A percentile compares a stretch with the other conserved stretches of the same genome.
Conservation (phyloP, 2,797 vertebrate genomes). For the Lycodopsis pacificus region DNA sequence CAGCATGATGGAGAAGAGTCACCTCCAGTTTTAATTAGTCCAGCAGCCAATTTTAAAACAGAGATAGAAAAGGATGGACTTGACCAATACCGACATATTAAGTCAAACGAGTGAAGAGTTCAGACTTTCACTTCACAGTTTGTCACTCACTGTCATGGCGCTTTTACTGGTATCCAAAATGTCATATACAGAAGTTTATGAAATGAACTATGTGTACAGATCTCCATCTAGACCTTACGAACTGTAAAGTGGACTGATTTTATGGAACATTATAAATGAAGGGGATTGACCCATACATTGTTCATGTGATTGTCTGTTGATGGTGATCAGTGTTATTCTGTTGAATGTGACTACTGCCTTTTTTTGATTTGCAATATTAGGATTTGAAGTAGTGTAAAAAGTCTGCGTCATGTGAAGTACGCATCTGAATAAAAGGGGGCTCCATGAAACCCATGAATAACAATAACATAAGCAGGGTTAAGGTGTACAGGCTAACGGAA, state of each 20-base stretch:
- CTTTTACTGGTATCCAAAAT: constrained; percentile 41
- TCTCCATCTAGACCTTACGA: constrained; percentile 27
- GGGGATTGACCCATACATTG: constrained; percentile 17
- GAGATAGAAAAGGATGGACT: constrained; percentile 63
- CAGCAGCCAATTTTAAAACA: constrained; percentile 75
- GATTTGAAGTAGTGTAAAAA: constrained; percentile 27
- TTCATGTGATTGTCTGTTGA: constrained; percentile 71
- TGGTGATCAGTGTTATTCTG: constrained; percentile 31
- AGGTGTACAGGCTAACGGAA: constrained; percentile 28
- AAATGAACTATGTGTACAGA: constrained; percentile 18
- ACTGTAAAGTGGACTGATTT: constrained; percentile 41
- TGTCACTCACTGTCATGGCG: constrained; percentile 19
- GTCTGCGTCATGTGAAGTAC: constrained; percentile 26
- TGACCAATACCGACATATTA: constrained; percentile 49
- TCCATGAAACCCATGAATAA: constrained; percentile 28
- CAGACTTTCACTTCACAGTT: constrained; percentile 50
- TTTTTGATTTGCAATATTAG: constrained; percentile 10
- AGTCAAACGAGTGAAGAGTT: constrained; percentile 34
- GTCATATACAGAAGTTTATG: constrained; percentile 35
- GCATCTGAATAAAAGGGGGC: constrained; percentile 20
- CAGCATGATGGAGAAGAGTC: constrained; percentile 60
- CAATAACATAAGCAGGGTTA: constrained; percentile 17
- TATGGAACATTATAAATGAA: constrained; percentile 34
- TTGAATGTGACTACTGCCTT: constrained; percentile 23
- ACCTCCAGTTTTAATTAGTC: constrained; percentile 80